phyloP scores from a whole-genome alignment of 2,113 vertebrate genomes.

The Gobio gobio region DNA sequence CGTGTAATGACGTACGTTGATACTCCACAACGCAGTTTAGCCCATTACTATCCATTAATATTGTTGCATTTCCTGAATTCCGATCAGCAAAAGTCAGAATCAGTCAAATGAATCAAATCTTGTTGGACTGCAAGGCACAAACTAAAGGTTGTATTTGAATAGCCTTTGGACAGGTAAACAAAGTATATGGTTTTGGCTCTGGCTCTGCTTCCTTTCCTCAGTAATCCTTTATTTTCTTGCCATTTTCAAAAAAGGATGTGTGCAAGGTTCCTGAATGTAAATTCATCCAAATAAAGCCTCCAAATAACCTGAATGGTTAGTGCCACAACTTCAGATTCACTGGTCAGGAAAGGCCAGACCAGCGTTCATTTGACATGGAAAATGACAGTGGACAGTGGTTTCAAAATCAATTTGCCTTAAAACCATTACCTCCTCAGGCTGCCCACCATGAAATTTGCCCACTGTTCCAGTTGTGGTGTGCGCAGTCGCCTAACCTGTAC shows the following conservation, averaged over 20 bases:
- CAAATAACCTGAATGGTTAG: conserved; percentile 69
- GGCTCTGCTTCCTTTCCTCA: conserved; percentile 71
- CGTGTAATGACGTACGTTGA: neutral
- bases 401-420: conserved; percentile 79
- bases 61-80: neutral
- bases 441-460: conserved; percentile 68
- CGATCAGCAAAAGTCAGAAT: neutral
- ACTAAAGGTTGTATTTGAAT: conserved; percentile 70
- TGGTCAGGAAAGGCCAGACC: conserved; percentile 73
- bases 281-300: conserved; percentile 74
- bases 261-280: conserved; percentile 75
- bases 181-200: conserved; percentile 64
- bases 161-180: conserved; percentile 68
- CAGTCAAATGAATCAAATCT: neutral
- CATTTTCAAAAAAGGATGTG: conserved; percentile 70
- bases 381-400: conserved; percentile 74
- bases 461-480: conserved; percentile 48
- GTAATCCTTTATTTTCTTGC: conserved; percentile 68
- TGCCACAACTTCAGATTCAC: conserved; percentile 63
- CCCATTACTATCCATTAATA: neutral
- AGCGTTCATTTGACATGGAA: conserved; percentile 80
- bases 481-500: conserved; percentile 6
- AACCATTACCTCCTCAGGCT: conserved; percentile 65
- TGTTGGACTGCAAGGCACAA: conserved; percentile 54
- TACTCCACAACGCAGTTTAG: neutral